Percentiles rank a stretch among this genome's conserved stretches.
These are phyloP conservation scores for Plotosus lineatus DNA, from an alignment of 2,113 vertebrate species.

Conservation along the genomic window DNA sequence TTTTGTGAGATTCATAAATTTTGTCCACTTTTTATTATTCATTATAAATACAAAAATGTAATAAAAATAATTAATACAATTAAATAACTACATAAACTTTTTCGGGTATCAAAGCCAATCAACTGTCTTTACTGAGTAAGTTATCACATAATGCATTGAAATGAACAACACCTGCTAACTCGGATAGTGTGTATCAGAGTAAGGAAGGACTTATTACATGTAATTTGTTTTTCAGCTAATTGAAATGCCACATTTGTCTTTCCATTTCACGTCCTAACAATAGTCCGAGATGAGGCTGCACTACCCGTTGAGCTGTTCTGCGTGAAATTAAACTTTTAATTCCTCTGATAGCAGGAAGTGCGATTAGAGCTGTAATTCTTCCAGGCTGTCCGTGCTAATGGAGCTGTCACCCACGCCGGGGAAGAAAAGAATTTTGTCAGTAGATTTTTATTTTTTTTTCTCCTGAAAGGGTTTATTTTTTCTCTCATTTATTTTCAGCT, in stretches of 20 bases:
- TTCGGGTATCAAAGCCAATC: neutral
- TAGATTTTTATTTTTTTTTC: neutral
- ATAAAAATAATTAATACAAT: neutral
- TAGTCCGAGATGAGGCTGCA: neutral
- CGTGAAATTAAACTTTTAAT: slow-evolving; percentile 29
- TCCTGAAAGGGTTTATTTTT: neutral
- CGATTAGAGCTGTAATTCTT: slow-evolving; percentile 23
- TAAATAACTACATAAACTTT: neutral
- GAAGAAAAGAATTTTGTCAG: slow-evolving; percentile 9
- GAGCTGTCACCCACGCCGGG: slow-evolving; percentile 3
- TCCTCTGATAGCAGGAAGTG: neutral
- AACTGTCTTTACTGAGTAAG: neutral
- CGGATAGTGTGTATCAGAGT: neutral
- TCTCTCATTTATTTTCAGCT: slow-evolving; percentile 10
- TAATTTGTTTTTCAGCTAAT: neutral
- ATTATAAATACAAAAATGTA: neutral
- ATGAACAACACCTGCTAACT: neutral
- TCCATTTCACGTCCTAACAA: neutral
- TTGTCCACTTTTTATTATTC: no score
- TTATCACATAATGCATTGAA: neutral
- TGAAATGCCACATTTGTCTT: neutral
- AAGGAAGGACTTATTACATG: neutral
- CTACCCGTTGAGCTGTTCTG: neutral
- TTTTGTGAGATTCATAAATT: no score
- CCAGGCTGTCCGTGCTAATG: neutral